These are phyloP conservation scores for Brachionus angularis DNA, from an alignment of 1,140 invertebrate species.

Conservation along the genomic window DNA sequence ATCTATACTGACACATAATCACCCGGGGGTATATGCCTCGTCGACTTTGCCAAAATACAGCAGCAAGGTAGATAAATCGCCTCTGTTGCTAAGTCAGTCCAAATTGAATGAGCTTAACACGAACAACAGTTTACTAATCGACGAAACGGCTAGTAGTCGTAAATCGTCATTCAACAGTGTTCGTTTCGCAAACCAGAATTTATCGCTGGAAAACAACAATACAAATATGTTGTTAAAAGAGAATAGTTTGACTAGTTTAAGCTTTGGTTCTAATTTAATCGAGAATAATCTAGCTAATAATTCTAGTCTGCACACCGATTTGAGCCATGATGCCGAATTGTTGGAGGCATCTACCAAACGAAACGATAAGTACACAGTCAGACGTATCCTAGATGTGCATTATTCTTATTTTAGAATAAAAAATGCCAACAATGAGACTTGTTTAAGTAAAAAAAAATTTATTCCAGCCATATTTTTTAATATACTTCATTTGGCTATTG, in stretches of 20 bases:
- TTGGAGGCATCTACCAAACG: neutral
- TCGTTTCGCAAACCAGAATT: too few relatives aligned
- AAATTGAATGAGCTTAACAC: neutral
- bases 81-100: neutral
- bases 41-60: constrained; percentile 8
- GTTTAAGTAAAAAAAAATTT: neutral
- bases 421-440: neutral
- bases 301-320: too few relatives aligned
- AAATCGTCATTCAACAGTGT: constrained; percentile 24
- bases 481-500: constrained; percentile 25
- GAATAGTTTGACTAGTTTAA: neutral
- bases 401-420: constrained; percentile 32
- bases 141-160: neutral
- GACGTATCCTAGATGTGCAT: constrained; percentile 35
- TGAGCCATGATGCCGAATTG: constrained; percentile 18
- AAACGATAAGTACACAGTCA: constrained; percentile 41
- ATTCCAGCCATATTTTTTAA: constrained; percentile 32
- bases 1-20: neutral
- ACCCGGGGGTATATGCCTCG: neutral
- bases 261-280: neutral
- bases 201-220: too few relatives aligned
- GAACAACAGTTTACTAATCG: neutral
- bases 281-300: too few relatives aligned
- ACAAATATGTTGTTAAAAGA: neutral
- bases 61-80: neutral